Evolutionary conservation across 2,888 invertebrate species (phyloP).

Genomic region (Saturnia japonica): DNA sequence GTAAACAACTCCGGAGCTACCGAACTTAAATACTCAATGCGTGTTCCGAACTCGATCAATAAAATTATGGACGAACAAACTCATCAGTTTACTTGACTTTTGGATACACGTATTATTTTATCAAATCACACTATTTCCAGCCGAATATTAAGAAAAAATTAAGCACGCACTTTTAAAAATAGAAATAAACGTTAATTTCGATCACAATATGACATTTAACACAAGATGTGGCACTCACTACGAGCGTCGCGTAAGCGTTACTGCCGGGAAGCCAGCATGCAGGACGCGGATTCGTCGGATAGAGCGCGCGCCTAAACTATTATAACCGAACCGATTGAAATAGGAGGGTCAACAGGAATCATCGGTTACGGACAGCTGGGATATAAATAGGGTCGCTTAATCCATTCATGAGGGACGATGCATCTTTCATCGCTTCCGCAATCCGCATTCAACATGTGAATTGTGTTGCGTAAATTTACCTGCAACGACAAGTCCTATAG

Average conservation of each 20-base stretch:
- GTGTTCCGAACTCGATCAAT: conserved; percentile 11
- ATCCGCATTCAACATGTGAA: conserved; percentile 62
- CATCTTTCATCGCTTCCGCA: conserved; percentile 63
- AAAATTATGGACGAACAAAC: conserved; percentile 57
- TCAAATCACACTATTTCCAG: conserved; percentile 35
- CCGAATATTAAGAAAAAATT: not conserved
- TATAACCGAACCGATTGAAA: conserved; percentile 74
- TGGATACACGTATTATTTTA: conserved; percentile 60
- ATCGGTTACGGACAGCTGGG: conserved; percentile 18
- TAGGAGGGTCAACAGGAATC: conserved; percentile 51
- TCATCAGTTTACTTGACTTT: conserved; percentile 50
- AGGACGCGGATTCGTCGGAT: conserved; percentile 29
- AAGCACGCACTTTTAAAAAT: conserved; percentile 9
- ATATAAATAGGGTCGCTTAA: conserved; percentile 57
- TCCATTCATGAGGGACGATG: conserved; percentile 69
- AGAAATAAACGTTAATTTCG: conserved; percentile 26
- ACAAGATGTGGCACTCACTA: conserved; percentile 61
- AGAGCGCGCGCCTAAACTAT: conserved; percentile 71
- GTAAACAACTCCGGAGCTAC: conserved; percentile 62
- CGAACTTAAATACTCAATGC: conserved; percentile 27
- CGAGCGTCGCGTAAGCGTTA: conserved; percentile 56
- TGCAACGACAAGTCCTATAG: not conserved
- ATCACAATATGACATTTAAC: conserved; percentile 37
- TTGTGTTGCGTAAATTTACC: conserved; percentile 18
- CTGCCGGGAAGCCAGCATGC: not conserved